A percentile compares a stretch with the other conserved stretches of the same genome.
These are phyloP conservation scores for Drosophila melanocephala DNA, from an alignment of 2,888 invertebrate genomes.

Conservation along the genomic window DNA sequence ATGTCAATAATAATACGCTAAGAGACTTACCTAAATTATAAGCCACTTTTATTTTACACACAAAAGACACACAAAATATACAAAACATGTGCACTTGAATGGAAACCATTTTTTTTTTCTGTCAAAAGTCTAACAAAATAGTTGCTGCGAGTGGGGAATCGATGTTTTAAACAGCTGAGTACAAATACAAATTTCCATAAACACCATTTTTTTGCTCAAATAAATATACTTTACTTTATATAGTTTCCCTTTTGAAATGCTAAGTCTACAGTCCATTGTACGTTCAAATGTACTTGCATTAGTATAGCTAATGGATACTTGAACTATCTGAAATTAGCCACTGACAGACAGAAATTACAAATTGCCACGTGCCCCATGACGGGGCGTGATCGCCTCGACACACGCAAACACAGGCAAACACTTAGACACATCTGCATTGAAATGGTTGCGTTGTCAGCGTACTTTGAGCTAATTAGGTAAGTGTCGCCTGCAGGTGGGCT, in stretches of 20 bases:
- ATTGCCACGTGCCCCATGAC: conserved; percentile 19
- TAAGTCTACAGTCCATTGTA: background rate
- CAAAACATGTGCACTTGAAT: background rate
- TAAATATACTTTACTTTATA: background rate
- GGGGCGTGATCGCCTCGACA: background rate
- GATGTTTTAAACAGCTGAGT: background rate
- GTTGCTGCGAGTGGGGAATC: background rate
- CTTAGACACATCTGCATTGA: conserved; percentile 17
- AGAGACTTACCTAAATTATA: background rate
- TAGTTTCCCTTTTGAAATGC: background rate
- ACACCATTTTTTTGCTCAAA: background rate
- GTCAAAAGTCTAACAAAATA: background rate
- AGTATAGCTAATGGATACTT: conserved; percentile 43
- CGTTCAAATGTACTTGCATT: background rate
- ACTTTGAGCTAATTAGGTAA: conserved; percentile 71
- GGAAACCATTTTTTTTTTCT: background rate
- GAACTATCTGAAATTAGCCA: conserved; percentile 24
- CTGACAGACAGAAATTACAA: conserved; percentile 22
- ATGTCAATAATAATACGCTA: background rate
- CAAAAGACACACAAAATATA: background rate
- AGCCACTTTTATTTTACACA: background rate
- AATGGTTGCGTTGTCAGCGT: conserved; percentile 37
- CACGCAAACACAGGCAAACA: conserved; percentile 1
- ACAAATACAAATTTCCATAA: background rate
- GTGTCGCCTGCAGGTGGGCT: conserved; percentile 69